Evolutionary conservation across 2,797 vertebrate species (phyloP), one percentile per base, ranked within the genome.

Genomic region (Hyperoplus lanceolatus): DNA sequence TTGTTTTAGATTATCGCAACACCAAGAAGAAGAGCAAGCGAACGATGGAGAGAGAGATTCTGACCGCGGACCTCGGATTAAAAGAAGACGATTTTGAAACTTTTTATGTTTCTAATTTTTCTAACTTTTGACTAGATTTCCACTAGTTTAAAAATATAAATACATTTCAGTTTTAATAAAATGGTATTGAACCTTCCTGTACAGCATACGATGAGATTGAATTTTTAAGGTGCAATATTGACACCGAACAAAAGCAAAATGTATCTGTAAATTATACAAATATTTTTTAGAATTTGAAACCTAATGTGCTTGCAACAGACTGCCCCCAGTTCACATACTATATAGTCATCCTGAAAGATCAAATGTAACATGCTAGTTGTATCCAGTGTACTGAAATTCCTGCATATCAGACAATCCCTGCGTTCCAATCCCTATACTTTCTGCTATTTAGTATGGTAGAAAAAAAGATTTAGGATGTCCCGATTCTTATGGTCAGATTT

Each of bases 91-190:
- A 84, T 71, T 73, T 49, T 54, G 18, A 83, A 70, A 0, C 3
- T 77, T 81, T 73, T 63, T n/a, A 42, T 70, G 43, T 75, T 66
- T 82, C 45, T 63, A 65, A 59, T 16, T 42, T 42, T 42, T 42
- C 42, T 57, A 73, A 73, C 55, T n/a, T 18, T 13, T 15, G 51
- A 61, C 57, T 61, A 63, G 18, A 55, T 43, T 63, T 65, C 41
- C 49, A 60, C 59, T 29, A 53, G 64, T 71, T 72, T 13, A n/a
- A 66, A 58, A 64, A 16, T 36, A 48, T 6, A 42, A 21, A 7
- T 6, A 13, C 50, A 77, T 50, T 41, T 15, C 53, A 45, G n/a
- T 65, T 39, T n/a, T 48, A 15, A 46, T 5, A 41, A 14, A 65
- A 78, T 0, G 6, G 60, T 38, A 74, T n/a, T 4, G 66, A 70